phyloP scores from a whole-genome alignment of 2,888 invertebrate species.

The Trachelus stipa region DNA sequence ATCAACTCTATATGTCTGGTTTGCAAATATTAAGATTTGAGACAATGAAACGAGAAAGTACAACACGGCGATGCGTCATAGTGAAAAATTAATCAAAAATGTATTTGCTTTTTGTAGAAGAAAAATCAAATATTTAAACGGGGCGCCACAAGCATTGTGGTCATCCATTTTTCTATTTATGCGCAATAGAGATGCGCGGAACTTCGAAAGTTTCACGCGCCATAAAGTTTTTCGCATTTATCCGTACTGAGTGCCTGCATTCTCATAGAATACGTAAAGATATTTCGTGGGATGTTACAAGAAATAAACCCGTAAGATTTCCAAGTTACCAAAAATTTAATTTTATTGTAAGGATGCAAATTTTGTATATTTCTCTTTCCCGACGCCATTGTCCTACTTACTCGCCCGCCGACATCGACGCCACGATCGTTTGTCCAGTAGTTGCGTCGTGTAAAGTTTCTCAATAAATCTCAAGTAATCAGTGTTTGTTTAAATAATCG shows the following conservation, averaged over 20 bases:
- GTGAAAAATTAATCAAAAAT: background rate
- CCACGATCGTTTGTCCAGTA: background rate
- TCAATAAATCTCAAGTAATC: background rate
- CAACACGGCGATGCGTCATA: background rate
- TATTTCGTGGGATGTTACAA: background rate
- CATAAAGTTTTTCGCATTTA: background rate
- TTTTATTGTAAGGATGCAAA: background rate
- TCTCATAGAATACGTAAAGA: background rate
- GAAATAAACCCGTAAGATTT: background rate
- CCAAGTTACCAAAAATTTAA: background rate
- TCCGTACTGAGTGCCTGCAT: background rate
- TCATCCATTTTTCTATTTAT: background rate
- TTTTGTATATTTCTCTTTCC: background rate
- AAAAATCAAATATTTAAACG: background rate
- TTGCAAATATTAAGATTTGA: background rate
- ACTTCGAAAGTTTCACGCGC: background rate
- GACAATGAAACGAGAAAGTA: background rate
- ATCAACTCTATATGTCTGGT: background rate
- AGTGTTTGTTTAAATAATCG: background rate
- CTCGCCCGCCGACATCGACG: background rate
- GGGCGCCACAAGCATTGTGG: background rate
- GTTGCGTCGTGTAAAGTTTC: background rate
- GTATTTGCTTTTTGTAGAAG: background rate
- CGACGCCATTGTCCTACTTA: background rate
- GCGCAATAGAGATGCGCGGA: background rate